Evolutionary conservation across 2,113 vertebrate genomes (phyloP).

Genomic region (Pogonocichla stellata): DNA sequence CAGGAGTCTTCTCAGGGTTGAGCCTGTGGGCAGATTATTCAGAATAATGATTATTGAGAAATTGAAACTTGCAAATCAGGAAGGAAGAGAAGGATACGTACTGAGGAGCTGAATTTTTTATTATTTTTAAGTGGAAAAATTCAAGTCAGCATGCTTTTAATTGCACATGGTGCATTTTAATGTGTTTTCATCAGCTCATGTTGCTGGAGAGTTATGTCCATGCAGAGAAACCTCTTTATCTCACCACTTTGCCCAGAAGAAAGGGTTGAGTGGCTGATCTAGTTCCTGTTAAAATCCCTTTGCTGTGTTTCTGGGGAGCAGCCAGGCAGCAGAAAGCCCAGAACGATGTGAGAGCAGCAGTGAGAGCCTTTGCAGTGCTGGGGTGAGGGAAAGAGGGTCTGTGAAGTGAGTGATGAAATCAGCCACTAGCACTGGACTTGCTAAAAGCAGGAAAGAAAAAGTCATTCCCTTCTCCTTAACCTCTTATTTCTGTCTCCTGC

Average conservation of each 20-base stretch:
- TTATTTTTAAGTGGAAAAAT: not conserved
- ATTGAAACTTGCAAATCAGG: not conserved
- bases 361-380: not conserved
- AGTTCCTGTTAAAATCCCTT: not conserved
- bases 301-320: not conserved
- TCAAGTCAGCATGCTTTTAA: not conserved
- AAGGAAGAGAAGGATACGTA: not conserved
- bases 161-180: not conserved
- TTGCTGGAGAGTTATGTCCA: not conserved
- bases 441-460: not conserved
- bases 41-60: not conserved
- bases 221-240: not conserved
- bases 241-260: not conserved
- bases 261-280: not conserved
- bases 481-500: not conserved
- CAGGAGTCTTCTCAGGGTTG: not conserved
- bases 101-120: not conserved
- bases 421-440: not conserved
- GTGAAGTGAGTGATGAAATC: not conserved
- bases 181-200: not conserved
- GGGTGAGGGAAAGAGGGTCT: rapidly evolving
- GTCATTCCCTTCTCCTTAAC: not conserved
- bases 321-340: not conserved
- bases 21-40: not conserved
- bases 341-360: not conserved